Conservation (phyloP, 1,140 invertebrate genomes). For the Hycleus cichorii region DNA sequence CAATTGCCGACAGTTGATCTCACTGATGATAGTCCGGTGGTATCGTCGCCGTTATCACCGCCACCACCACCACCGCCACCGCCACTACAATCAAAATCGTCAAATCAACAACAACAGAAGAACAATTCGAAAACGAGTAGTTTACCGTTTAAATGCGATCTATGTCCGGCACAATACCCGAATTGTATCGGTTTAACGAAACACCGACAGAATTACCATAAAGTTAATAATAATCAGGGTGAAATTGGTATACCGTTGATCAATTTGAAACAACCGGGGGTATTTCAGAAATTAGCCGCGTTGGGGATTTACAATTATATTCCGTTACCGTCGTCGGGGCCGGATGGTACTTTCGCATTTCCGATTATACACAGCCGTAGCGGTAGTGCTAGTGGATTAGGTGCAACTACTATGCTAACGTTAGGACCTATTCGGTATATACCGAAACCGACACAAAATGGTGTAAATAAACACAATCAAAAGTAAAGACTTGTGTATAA, state of each 20-base stretch:
- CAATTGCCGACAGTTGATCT: slow-evolving; percentile 50
- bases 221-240: slow-evolving; percentile 43
- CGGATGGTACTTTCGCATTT: slow-evolving; percentile 58
- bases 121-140: slow-evolving; percentile 35
- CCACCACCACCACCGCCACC: neutral
- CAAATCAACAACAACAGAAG: slow-evolving; percentile 12
- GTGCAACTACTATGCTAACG: slow-evolving; percentile 58
- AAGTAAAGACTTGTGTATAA: neutral
- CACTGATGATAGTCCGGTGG: slow-evolving; percentile 43
- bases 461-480: slow-evolving; percentile 8
- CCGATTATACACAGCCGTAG: slow-evolving; percentile 65
- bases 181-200: slow-evolving; percentile 55
- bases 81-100: slow-evolving; percentile 32
- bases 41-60: neutral
- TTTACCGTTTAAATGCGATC: slow-evolving; percentile 54
- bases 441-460: slow-evolving; percentile 17
- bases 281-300: slow-evolving; percentile 52
- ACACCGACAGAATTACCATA: slow-evolving; percentile 64
- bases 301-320: slow-evolving; percentile 68
- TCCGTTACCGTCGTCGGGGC: slow-evolving; percentile 58
- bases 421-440: slow-evolving; percentile 52
- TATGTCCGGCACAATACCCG: slow-evolving; percentile 64
- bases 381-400: slow-evolving; percentile 54
- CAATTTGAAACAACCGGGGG: slow-evolving; percentile 58
- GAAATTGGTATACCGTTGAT: slow-evolving; percentile 66